Evolutionary conservation across 2,888 invertebrate genomes (phyloP), one percentile per base, ranked within the genome.

Genomic region (Ernsta delagoae): DNA sequence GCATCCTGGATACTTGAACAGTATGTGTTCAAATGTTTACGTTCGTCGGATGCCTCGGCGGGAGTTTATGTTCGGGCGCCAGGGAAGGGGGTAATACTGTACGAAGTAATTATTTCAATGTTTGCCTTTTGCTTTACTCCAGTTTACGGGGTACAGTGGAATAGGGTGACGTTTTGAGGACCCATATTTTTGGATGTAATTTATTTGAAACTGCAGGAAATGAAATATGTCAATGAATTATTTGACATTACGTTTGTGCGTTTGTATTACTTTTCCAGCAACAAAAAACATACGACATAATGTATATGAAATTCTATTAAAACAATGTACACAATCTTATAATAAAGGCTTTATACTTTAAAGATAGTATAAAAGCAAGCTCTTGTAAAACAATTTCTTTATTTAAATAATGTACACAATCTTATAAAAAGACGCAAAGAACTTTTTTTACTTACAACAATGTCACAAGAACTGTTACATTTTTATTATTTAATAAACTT

Each of bases 91-190:
- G 61, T 34, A 61, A 60, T 62, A 56, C 59, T 34, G 50, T 62
- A 48, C 54, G 48, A 50, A 69, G 70, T 72, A 72, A 72, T 72
- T 72, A 72, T 68, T 67, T 68, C 63, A 63, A 41, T 59, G 63
- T 72, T 72, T 70, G 70, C 50, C 43, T 64, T 68, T 65, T 16
- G 43, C 71, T 59, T 67, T 65, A 67, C 67, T n/a, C 24, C 24
- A 24, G 24, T 24, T 24, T 1, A 24, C 24, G 24, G 24, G 24
- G 24, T 24, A 24, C 24, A 24, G 24, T 24, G 24, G 61, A 61
- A 48, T 34, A 45, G 43, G n/a, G 56, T 61, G 16, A 8, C 4
- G 34, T 56, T 67, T 61, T 61, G 41, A 56, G 9, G 56, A n/a
- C 43, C n/a, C 24, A 39, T 65, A 11, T 16, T 59, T 16, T 59